Evolutionary conservation across 2,888 invertebrate species (phyloP).

Genomic region (Drosophila pseudotakahashii): DNA sequence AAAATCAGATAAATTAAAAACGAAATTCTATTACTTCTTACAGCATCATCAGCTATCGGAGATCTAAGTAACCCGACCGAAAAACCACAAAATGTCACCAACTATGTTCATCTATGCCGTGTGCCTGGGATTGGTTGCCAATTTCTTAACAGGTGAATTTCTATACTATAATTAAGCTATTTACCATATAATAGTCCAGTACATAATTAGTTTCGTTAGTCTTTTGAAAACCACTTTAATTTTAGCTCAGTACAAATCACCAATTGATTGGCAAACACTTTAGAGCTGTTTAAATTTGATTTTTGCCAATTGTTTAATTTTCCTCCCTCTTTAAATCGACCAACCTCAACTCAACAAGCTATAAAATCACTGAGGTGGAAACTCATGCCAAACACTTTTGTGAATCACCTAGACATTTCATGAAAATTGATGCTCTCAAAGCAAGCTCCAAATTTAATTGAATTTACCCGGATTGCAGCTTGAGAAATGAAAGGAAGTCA

Average conservation of each 20-base stretch:
- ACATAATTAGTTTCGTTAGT: conserved; percentile 10
- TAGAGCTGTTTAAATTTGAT: conserved; percentile 10
- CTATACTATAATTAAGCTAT: conserved; percentile 2
- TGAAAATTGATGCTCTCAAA: conserved; percentile 1
- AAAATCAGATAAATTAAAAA: conserved; percentile 11
- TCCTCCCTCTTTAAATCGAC: conserved; percentile 2
- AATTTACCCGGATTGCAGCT: background rate
- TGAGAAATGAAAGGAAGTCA: background rate
- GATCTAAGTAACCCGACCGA: conserved; percentile 22
- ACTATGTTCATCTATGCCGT: conserved; percentile 61
- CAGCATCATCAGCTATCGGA: conserved; percentile 13
- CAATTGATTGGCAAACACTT: conserved; percentile 37
- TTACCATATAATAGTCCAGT: background rate
- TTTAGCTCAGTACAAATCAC: conserved; percentile 6
- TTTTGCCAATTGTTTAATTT: conserved; percentile 38
- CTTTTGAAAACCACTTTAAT: conserved; percentile 27
- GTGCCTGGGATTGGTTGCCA: conserved; percentile 72
- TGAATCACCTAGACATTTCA: conserved; percentile 13
- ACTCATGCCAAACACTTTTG: conserved; percentile 41
- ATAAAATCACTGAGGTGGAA: conserved; percentile 58
- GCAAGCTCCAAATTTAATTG: conserved; percentile 19
- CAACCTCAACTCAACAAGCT: conserved; percentile 33
- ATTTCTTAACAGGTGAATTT: conserved; percentile 81
- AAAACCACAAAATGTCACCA: conserved; percentile 55
- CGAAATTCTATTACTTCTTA: conserved; percentile 16